Evolutionary conservation across 2,888 invertebrate species (phyloP).

Genomic region (Andrena hattorfiana): DNA sequence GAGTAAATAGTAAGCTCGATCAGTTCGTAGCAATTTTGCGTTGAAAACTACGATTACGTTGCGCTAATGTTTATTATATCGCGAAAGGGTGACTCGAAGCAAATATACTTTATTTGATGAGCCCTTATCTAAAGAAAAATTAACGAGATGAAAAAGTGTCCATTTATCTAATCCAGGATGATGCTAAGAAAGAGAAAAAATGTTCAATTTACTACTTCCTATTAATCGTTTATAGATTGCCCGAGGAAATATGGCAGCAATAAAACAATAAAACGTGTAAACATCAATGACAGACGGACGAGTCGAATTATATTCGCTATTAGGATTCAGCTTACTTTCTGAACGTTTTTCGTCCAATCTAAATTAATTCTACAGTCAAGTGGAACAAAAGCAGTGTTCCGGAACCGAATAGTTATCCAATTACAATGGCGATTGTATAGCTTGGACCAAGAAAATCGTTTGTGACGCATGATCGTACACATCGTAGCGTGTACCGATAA

Average conservation of each 20-base stretch:
- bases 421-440: not conserved
- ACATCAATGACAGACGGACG: not conserved
- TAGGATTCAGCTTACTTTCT: not conserved
- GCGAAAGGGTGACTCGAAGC: not conserved
- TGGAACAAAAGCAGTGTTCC: not conserved
- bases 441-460: conserved; percentile 13
- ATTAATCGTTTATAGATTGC: not conserved
- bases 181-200: not conserved
- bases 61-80: not conserved
- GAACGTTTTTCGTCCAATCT: not conserved
- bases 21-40: not conserved
- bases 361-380: not conserved
- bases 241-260: not conserved
- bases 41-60: not conserved
- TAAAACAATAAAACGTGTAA: conserved; percentile 7
- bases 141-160: not conserved
- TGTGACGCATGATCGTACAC: not conserved
- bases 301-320: not conserved
- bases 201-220: conserved; percentile 10
- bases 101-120: not conserved
- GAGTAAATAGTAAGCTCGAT: no score
- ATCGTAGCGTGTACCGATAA: conserved; percentile 1
- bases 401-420: not conserved
- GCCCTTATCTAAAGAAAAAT: not conserved
- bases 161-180: conserved; percentile 6